Base-by-base conservation (phyloP, 2,888 invertebrate species). In the Synergus laeviventris region DNA sequence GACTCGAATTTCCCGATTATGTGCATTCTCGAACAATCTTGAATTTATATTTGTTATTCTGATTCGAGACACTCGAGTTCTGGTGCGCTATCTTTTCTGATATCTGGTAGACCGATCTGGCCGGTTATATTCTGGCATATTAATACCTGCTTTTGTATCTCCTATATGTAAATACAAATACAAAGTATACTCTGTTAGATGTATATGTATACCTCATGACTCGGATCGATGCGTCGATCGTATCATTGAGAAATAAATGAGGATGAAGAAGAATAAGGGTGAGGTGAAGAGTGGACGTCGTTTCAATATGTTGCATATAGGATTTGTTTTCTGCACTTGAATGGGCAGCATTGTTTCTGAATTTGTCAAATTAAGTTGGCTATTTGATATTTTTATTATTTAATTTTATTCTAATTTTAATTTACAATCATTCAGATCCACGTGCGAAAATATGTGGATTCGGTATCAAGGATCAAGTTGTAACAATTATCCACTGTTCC, bases 241-340 rank as follows among this genome's bases (percentile, higher is more conserved):
- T 70, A 70, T 70, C 70, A 70, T 70, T 36, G 24, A 49, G 70
- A 70, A 70, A 70, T 70, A 70, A 70, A 70, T 49, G 49, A 70
- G 49, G 70, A 70, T 49, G 16, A 49, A 70, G 70, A 49, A 70
- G 70, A 49, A 70, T 70, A 70, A 49, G 49, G 24, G 31, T 49
- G 70, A 70, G 70, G 70, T 70, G 70, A 70, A 21, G 49, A 70
- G 70, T 49, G 49, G 49, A 49, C 49, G 49, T 49, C 70, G 49
- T 70, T 70, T 24, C 49, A 49, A 70, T 62, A 39, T n/a, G n/a
- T 24, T 49, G 31, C 9, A 45, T 45, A 42, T 61, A 49, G 16
- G 24, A 70, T 49, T 49, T 70, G 11, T 31, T 70, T 70, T 70
- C 49, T 70, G 70, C 49, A 70, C 70, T 49, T 70, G 24, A 49